Evolutionary conservation across 2,113 vertebrate genomes (phyloP).

Genomic region (Neolamprologus modestus): DNA sequence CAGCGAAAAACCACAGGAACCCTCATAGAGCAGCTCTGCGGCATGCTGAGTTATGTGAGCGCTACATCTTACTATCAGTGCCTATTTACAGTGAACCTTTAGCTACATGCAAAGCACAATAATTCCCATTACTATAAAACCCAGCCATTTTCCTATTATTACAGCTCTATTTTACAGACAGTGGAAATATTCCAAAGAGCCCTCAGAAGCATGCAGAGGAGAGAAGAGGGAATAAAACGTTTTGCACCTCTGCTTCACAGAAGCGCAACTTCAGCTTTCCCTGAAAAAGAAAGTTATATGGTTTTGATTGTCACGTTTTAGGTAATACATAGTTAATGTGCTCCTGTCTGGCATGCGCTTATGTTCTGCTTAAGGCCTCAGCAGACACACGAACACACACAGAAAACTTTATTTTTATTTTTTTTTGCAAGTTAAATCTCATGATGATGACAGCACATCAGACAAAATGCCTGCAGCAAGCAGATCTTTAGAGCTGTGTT

Average conservation of each 20-base stretch:
- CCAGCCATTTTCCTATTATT: background rate
- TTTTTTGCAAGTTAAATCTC: background rate
- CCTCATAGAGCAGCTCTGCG: background rate
- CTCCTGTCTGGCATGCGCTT: background rate
- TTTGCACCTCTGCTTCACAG: background rate
- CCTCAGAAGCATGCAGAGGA: background rate
- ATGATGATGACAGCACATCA: slow-evolving; percentile 6
- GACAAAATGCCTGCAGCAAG: slow-evolving; percentile 23
- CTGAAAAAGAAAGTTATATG: background rate
- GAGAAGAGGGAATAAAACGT: background rate
- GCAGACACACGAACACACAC: background rate
- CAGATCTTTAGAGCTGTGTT: background rate
- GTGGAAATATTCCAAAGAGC: background rate
- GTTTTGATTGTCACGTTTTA: background rate
- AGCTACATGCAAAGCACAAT: background rate
- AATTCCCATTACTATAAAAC: background rate
- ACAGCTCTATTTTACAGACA: background rate
- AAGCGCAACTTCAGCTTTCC: background rate
- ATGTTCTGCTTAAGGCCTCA: background rate
- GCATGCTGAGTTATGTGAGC: background rate
- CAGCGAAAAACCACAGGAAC: background rate
- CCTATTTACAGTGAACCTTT: background rate
- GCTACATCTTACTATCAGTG: background rate
- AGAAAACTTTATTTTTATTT: background rate
- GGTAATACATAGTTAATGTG: background rate